A percentile compares a stretch with the other conserved stretches of the same genome.
These are phyloP conservation scores for Drosophila ogumai DNA, from an alignment of 1,140 invertebrate species.

Conservation along the genomic window DNA sequence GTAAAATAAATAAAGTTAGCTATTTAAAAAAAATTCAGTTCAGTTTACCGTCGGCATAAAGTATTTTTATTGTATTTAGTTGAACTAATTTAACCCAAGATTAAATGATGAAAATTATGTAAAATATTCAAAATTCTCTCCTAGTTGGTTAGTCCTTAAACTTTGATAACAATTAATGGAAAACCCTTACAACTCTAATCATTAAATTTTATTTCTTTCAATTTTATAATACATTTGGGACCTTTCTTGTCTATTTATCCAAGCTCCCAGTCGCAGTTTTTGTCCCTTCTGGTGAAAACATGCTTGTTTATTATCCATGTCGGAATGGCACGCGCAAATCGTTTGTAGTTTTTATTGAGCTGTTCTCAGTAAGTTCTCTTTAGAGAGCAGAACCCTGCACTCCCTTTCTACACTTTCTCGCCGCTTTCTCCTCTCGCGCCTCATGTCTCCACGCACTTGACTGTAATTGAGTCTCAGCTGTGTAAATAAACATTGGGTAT, in stretches of 20 bases:
- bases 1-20: too few relatives aligned
- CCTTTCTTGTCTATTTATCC: constrained; percentile 4
- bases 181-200: background rate
- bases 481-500: constrained; percentile 53
- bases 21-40: too few relatives aligned
- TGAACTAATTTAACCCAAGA: too few relatives aligned
- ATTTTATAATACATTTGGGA: constrained; percentile 19
- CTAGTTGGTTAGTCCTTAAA: too few relatives aligned
- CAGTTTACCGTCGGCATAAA: too few relatives aligned
- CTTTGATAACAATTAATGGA: background rate
- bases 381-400: constrained; percentile 1
- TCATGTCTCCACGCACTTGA: constrained; percentile 37
- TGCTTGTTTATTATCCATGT: constrained; percentile 57
- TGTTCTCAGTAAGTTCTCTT: constrained; percentile 55
- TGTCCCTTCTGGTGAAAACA: constrained; percentile 13
- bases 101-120: background rate
- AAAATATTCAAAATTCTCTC: background rate
- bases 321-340: constrained; percentile 57
- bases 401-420: background rate
- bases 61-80: too few relatives aligned
- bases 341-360: constrained; percentile 65
- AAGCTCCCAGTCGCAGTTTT: constrained; percentile 7
- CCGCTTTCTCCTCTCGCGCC: background rate
- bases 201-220: background rate
- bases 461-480: constrained; percentile 60